Evolutionary conservation across 2,113 vertebrate genomes (phyloP).

Genomic region (Cairina moschata): DNA sequence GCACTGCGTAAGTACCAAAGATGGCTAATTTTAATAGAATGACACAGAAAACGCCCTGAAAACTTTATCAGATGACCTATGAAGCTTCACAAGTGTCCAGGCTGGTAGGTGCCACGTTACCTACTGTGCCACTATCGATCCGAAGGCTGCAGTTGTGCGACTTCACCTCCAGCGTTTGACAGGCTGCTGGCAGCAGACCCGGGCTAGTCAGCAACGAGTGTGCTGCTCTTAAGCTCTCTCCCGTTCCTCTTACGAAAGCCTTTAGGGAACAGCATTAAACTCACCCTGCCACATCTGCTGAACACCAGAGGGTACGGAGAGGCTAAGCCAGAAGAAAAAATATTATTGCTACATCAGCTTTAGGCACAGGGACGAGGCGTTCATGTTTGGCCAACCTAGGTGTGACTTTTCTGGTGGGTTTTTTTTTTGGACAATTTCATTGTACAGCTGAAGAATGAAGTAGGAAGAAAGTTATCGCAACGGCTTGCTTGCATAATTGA

Average conservation of each 20-base stretch:
- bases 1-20: accelerated
- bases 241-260: neutral
- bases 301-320: neutral
- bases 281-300: neutral
- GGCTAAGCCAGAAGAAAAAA: accelerated
- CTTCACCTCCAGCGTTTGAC: neutral
- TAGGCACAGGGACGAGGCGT: neutral
- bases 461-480: neutral
- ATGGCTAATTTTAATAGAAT: neutral
- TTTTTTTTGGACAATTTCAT: neutral
- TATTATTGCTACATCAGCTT: neutral
- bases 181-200: accelerated
- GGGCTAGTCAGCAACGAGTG: neutral
- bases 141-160: neutral
- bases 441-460: neutral
- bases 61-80: neutral
- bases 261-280: neutral
- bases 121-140: accelerated
- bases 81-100: neutral
- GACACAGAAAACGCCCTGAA: neutral
- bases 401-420: neutral
- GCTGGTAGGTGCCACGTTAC: neutral
- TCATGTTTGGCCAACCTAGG: neutral
- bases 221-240: neutral
- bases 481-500: neutral